Percentiles rank a stretch among this genome's conserved stretches.
phyloP scores from a whole-genome alignment of 2,888 invertebrate genomes.

The Andrena trimmerana region DNA sequence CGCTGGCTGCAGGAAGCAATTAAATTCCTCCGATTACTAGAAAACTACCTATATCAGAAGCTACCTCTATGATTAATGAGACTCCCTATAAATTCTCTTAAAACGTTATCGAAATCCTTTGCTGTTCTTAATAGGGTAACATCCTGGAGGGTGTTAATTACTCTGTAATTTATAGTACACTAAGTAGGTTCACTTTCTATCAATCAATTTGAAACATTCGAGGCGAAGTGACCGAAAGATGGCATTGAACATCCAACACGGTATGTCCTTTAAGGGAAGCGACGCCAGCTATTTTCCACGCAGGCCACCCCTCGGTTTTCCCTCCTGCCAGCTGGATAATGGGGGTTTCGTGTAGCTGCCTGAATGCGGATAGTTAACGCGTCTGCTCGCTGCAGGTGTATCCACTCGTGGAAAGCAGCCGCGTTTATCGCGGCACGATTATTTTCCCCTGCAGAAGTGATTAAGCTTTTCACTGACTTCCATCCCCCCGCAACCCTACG shows the following conservation, averaged over 20 bases:
- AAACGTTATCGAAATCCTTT: not conserved
- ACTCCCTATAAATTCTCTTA: not conserved
- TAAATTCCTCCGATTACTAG: not conserved
- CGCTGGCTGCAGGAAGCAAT: not conserved
- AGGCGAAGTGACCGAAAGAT: not conserved
- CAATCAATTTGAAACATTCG: not conserved
- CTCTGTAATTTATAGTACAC: no score
- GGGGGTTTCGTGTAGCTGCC: conserved; percentile 71
- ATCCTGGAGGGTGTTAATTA: not conserved
- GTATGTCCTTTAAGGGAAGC: not conserved
- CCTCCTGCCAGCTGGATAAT: conserved; percentile 66
- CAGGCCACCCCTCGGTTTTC: conserved; percentile 21
- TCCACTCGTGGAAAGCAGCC: conserved; percentile 14
- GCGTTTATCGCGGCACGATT: conserved; percentile 30
- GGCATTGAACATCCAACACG: not conserved
- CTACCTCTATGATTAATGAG: not conserved
- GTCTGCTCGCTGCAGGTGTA: conserved; percentile 7
- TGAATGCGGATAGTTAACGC: conserved; percentile 40
- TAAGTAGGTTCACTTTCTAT: not conserved
- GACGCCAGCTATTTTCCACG: conserved; percentile 11
- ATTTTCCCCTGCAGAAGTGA: not conserved
- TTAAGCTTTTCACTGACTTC: conserved; percentile 3
- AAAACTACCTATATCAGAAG: not conserved
- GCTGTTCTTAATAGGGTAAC: not conserved
- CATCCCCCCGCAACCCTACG: not conserved